A percentile compares a stretch with the other conserved stretches of the same genome.
Conservation (phyloP, 2,113 vertebrate genomes). For the Perca schrenkii region DNA sequence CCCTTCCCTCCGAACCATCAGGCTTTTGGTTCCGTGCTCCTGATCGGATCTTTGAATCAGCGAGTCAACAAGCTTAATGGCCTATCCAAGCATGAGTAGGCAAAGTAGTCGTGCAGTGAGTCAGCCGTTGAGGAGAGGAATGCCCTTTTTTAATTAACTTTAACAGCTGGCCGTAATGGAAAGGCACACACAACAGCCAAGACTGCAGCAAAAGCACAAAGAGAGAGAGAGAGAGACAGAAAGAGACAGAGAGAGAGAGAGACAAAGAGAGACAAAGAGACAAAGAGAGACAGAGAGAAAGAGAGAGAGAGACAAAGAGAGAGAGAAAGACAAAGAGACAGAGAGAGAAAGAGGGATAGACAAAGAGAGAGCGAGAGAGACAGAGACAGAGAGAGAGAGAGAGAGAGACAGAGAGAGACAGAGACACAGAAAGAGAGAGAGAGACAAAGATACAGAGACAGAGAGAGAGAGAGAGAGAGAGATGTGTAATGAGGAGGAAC, state of each 20-base stretch:
- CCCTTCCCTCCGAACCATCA: not conserved
- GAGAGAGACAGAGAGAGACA: too few species aligned
- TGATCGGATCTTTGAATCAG: slow-evolving; percentile 13
- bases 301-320: not conserved
- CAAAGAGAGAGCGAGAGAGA: too few species aligned
- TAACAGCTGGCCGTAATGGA: slow-evolving; percentile 32
- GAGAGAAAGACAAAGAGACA: not conserved
- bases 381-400: too few species aligned
- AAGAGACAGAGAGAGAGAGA: too few species aligned
- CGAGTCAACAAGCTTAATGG: not conserved
- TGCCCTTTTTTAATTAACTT: slow-evolving; percentile 68
- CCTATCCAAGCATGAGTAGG: slow-evolving; percentile 45
- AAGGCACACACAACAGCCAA: slow-evolving; percentile 40
- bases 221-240: not conserved
- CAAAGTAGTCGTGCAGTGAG: slow-evolving; percentile 41
- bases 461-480: not conserved
- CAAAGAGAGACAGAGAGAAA: too few species aligned
- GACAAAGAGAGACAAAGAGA: too few species aligned
- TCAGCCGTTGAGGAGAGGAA: slow-evolving; percentile 58
- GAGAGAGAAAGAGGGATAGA: too few species aligned
- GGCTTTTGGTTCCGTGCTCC: not conserved
- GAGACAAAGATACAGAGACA: too few species aligned
- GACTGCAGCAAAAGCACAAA: slow-evolving; percentile 63
- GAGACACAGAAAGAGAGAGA: too few species aligned
- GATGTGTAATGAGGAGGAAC: slow-evolving; percentile 15